These are phyloP conservation scores for Danaus chrysippus DNA, from an alignment of 2,888 invertebrate genomes.

Conservation along the genomic window DNA sequence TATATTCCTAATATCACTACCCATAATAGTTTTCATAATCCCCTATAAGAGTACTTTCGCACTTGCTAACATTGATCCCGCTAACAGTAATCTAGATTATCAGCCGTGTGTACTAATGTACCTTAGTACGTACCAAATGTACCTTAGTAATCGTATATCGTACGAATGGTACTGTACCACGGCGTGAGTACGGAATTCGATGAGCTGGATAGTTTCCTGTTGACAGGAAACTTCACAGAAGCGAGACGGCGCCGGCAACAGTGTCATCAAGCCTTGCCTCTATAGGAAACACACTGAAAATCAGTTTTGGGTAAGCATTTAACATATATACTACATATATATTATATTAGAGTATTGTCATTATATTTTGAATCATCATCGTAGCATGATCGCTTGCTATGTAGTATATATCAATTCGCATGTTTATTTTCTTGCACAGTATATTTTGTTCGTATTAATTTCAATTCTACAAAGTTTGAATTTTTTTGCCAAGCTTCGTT, in stretches of 20 bases:
- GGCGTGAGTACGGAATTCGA: constrained; percentile 47
- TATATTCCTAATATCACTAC: too few species aligned
- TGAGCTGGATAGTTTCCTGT: constrained; percentile 76
- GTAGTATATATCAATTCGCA: neutral
- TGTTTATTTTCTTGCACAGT: neutral
- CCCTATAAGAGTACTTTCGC: neutral
- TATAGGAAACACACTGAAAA: constrained; percentile 89
- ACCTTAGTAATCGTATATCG: constrained; percentile 23
- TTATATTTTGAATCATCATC: constrained; percentile 13
- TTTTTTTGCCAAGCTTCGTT: too few species aligned
- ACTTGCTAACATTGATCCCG: constrained; percentile 18
- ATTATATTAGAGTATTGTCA: too few species aligned
- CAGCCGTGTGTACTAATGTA: constrained; percentile 13
- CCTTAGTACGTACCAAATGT: neutral
- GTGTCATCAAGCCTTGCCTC: constrained; percentile 89
- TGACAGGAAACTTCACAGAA: constrained; percentile 82
- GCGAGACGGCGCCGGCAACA: constrained; percentile 86
- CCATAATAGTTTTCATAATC: too few species aligned
- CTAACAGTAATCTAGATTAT: constrained; percentile 50
- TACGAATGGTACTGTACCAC: constrained; percentile 48
- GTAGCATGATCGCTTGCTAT: constrained; percentile 8
- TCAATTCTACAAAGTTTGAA: too few species aligned
- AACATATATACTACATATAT: too few species aligned
- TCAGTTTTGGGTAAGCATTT: constrained; percentile 87
- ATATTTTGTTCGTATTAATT: too few species aligned